Conservation (phyloP, 1,140 invertebrate genomes). For the Linepithema humile region DNA sequence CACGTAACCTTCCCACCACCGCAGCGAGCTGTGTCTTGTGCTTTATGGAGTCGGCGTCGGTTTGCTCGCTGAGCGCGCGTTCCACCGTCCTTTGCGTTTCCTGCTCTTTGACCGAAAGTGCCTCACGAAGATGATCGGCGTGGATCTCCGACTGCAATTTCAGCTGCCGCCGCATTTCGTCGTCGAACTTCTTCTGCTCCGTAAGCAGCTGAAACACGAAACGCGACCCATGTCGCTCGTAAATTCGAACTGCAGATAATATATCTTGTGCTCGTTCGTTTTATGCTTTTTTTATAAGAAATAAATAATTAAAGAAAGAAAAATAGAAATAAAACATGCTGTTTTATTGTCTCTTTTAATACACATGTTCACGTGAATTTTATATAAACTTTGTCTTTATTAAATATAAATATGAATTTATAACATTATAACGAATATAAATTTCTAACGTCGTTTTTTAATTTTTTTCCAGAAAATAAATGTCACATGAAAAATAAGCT, state of each 20-base stretch:
- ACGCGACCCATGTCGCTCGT: background rate
- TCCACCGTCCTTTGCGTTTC: constrained; percentile 88
- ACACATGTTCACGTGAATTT: background rate
- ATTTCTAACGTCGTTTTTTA: background rate
- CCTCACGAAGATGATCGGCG: constrained; percentile 91
- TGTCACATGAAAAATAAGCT: constrained; percentile 2
- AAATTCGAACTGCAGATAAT: background rate
- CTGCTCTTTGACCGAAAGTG: constrained; percentile 88
- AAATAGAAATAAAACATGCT: background rate
- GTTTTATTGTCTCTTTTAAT: background rate
- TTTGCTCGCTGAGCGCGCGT: constrained; percentile 88
- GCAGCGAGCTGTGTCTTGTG: constrained; percentile 92
- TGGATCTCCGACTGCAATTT: constrained; percentile 93
- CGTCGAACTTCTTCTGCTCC: constrained; percentile 88
- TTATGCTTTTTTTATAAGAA: background rate
- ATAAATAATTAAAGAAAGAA: constrained; percentile 19
- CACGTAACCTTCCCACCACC: constrained; percentile 92
- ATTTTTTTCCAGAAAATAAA: constrained; percentile 4
- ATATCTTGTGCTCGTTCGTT: background rate
- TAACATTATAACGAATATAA: too few species aligned
- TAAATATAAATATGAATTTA: constrained; percentile 8
- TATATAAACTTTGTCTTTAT: background rate
- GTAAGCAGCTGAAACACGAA: constrained; percentile 85
- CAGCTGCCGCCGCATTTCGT: constrained; percentile 90
- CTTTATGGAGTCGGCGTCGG: constrained; percentile 88